These are phyloP conservation scores for Anarhynchus alexandrinus DNA, from an alignment of 2,113 vertebrate genomes.

Conservation along the genomic window DNA sequence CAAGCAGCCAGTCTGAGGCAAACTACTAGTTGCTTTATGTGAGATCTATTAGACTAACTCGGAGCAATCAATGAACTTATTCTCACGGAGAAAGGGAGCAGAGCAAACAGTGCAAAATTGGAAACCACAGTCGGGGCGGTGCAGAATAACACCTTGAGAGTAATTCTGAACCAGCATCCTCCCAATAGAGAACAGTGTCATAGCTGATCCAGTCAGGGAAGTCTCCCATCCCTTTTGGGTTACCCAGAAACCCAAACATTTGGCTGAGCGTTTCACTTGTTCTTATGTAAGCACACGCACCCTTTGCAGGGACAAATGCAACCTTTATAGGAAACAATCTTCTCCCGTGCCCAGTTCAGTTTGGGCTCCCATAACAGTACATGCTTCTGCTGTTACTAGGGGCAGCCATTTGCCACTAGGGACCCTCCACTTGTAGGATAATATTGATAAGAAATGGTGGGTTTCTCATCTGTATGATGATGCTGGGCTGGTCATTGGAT, in stretches of 20 bases:
- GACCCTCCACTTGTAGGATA: background rate
- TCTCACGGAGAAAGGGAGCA: background rate
- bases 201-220: background rate
- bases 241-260: background rate
- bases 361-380: background rate
- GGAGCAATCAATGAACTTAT: background rate
- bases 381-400: background rate
- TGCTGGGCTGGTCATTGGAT: background rate
- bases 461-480: background rate
- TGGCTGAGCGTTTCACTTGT: background rate
- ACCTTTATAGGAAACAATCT: background rate
- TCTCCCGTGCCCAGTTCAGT: background rate
- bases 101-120: background rate
- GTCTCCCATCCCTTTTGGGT: background rate
- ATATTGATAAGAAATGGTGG: background rate
- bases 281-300: background rate
- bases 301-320: background rate
- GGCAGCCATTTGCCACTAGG: background rate
- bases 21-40: background rate
- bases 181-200: background rate
- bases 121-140: background rate
- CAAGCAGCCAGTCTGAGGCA: background rate
- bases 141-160: background rate
- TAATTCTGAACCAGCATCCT: background rate
- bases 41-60: background rate